Percentiles rank a stretch among this genome's conserved stretches.
Conservation (phyloP, 1,140 invertebrate genomes). For the Palaemon carinicauda region DNA sequence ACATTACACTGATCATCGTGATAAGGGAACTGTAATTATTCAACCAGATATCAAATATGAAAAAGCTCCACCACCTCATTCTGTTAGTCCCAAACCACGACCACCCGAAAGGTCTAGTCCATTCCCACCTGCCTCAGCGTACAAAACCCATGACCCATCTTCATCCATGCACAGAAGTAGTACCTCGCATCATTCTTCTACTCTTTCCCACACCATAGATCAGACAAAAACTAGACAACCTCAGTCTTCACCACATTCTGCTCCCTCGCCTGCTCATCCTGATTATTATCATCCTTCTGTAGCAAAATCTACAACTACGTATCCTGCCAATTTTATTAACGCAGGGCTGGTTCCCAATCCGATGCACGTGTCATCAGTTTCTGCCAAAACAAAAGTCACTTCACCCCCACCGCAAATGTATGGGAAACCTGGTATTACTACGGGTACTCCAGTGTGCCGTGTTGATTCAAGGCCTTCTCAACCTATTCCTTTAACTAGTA, state of each 20-base stretch:
- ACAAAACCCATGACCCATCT: constrained; percentile 57
- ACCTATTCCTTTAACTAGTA: constrained; percentile 73
- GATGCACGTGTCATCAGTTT: constrained; percentile 43
- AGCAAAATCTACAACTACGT: constrained; percentile 41
- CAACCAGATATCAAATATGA: constrained; percentile 58
- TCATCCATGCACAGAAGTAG: constrained; percentile 32
- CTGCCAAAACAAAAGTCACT: constrained; percentile 76
- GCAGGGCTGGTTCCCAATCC: constrained; percentile 56
- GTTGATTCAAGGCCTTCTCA: constrained; percentile 64
- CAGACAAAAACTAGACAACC: constrained; percentile 62
- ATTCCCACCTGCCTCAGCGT: constrained; percentile 45
- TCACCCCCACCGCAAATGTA: constrained; percentile 82
- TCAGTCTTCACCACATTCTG: constrained; percentile 62
- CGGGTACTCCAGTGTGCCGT: constrained; percentile 72
- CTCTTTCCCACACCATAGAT: constrained; percentile 53
- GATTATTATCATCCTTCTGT: constrained; percentile 48
- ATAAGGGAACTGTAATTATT: constrained; percentile 57
- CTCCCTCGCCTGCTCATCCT: constrained; percentile 60
- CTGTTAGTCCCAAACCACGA: constrained; percentile 58
- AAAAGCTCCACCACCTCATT: constrained; percentile 47
- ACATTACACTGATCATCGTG: constrained; percentile 35
- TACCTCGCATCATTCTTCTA: constrained; percentile 28
- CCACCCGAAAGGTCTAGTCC: constrained; percentile 57
- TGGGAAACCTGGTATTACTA: constrained; percentile 74
- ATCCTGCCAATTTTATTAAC: constrained; percentile 47